Base-by-base conservation (phyloP, 1,140 invertebrate species). In the Liolophura sinensis region DNA sequence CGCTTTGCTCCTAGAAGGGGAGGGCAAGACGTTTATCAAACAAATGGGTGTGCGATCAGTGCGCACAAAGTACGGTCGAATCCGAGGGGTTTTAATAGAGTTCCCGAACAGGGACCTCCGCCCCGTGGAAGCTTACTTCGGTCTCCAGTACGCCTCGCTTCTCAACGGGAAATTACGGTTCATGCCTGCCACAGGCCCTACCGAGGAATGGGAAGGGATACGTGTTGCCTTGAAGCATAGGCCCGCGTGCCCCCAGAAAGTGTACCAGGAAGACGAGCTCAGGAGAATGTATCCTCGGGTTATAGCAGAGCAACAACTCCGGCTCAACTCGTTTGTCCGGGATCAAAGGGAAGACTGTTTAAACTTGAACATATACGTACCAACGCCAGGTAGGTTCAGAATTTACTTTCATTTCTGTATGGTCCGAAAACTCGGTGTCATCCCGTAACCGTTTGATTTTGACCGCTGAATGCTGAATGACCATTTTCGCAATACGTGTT, bases 311-410 rank as follows among this genome's bases (percentile, higher is more conserved):
- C 93, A 94, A 78, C 87, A 98, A 64, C 92, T 91, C 78, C 88
- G 93, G 75, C 87, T 97, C 78, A 84, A 94, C 68, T 92, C 93
- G 12, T 92, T 93, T 82, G 87, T 98, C 60, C 89, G 89, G 72
- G 92, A 96, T 80, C 94, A 97, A 85, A 93, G 90, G 73, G 96
- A 98, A 86, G 96, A 99, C 86, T 99, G 96, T 82, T 89, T 98
- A 48, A 97, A 97, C 83, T 87, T 98, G 71, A 98, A 98, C 83
- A 94, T 99, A 79, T 98, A 97, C 85, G 92, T 94, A 7, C 96
- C 96, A 55, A 92, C 92, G 73, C 91, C 93, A 91, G 94, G 95
- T 96, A 88, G 89, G 92, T 60, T n/a, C 3, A 40, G 9, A 40
- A 5, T 40, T 40, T 40, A 40, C 3, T 40, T 40, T 5, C 31